Evolutionary conservation across 2,797 vertebrate species (phyloP).

Genomic region (Coregonus ussuriensis): DNA sequence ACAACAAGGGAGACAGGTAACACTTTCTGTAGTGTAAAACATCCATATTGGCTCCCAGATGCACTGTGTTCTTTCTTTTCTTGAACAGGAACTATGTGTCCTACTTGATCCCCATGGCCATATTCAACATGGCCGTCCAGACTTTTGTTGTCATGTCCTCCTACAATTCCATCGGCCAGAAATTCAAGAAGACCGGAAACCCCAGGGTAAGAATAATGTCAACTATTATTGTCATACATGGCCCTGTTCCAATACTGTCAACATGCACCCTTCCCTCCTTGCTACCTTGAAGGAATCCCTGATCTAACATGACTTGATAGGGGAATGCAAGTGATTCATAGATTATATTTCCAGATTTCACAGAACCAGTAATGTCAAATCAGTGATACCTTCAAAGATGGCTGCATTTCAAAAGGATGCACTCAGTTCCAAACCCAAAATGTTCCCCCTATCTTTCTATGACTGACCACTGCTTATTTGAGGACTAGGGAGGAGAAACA

Average conservation of each 20-base stretch:
- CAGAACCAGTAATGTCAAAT: too few species aligned
- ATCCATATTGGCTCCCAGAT: not conserved
- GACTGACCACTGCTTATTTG: too few species aligned
- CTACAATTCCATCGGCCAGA: conserved; percentile 88
- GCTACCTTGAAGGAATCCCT: too few species aligned
- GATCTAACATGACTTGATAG: too few species aligned
- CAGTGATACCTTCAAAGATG: too few species aligned
- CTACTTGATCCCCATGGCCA: conserved; percentile 86
- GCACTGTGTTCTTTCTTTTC: conserved; percentile 10
- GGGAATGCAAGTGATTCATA: too few species aligned
- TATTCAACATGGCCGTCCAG: conserved; percentile 91
- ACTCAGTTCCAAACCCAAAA: too few species aligned
- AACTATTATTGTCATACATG: not conserved
- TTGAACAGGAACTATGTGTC: conserved; percentile 86
- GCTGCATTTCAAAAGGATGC: too few species aligned
- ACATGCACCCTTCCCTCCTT: too few species aligned
- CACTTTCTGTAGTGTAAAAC: not conserved
- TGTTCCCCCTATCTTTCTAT: too few species aligned
- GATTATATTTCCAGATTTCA: too few species aligned
- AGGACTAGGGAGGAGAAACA: too few species aligned
- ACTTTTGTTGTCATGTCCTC: conserved; percentile 87
- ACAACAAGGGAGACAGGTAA: not conserved
- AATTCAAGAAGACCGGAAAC: conserved; percentile 87
- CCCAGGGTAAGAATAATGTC: conserved; percentile 75
- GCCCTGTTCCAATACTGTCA: not conserved